Percentiles rank a stretch among this genome's conserved stretches.
phyloP scores from a whole-genome alignment of 2,888 invertebrate species.

The Meteorus cinctellus region DNA sequence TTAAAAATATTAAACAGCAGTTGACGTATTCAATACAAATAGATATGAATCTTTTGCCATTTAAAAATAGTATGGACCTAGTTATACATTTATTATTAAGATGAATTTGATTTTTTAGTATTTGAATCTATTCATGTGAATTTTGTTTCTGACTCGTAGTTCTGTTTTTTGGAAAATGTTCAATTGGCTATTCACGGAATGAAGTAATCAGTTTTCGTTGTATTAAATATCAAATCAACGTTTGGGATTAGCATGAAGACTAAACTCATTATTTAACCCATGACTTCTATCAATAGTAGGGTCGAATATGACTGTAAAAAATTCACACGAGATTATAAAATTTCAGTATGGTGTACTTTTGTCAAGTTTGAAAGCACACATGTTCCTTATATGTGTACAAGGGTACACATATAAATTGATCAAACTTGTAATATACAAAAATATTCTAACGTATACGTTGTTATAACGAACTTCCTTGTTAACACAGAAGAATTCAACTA shows the following conservation, averaged over 20 bases:
- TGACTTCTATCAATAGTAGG: not conserved
- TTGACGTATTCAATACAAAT: too few species aligned
- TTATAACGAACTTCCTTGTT: not conserved
- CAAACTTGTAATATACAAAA: too few species aligned
- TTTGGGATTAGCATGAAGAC: not conserved
- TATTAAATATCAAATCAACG: not conserved
- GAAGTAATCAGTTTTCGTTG: not conserved
- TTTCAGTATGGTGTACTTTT: not conserved
- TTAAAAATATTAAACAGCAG: too few species aligned
- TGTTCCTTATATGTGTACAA: not conserved
- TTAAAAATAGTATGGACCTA: too few species aligned
- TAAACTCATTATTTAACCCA: not conserved
- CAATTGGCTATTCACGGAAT: not conserved
- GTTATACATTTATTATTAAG: too few species aligned
- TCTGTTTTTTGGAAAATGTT: not conserved
- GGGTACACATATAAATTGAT: not conserved
- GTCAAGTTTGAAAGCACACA: not conserved
- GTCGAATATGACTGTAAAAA: slow-evolving; percentile 3
- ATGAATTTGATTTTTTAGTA: too few species aligned
- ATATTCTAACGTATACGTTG: not conserved
- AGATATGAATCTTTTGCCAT: too few species aligned
- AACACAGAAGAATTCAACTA: not conserved
- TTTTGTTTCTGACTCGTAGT: not conserved
- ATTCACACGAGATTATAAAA: not conserved
- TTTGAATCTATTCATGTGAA: not conserved